Evolutionary conservation across 35 echinoderm and acorn worm species (phyloP), one percentile per base, ranked within the genome.

Genomic region (Holothuria glaberrima): DNA sequence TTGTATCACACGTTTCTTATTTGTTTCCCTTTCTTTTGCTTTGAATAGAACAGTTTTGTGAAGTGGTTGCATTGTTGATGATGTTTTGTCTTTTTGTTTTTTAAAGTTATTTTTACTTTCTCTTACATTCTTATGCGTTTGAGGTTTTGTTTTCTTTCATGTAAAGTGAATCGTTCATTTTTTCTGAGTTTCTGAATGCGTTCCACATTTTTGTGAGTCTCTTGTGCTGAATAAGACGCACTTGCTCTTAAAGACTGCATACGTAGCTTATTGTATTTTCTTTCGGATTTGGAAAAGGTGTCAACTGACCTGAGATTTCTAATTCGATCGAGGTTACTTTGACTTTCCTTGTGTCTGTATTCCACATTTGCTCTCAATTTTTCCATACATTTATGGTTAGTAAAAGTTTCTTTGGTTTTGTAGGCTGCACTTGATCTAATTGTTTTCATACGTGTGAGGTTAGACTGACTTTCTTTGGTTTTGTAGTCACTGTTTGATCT

Each of bases 1-100:
- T 79, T 90, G 7, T 79, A n/a, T 18, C 70, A 90, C 59, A 30
- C 70, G 25, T 75, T 41, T 59, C 6, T n/a, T 25, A 30, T 31
- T 89, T 57, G 12, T 21, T 12, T 41, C 0, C 18, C 16, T 75
- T 75, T 75, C n/a, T 12, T 69, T 0, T 12, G 21, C n/a, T n/a
- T 75, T 75, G 12, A 4, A 64, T 27, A 64, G 19, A 4, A 22
- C 13, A 30, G 1, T 69, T 69, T 25, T 14, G 19, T 9, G 65
- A 0, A 69, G 25, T 26, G 9, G 31, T 9, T 69, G 65, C 65
- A 69, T 69, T 27, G 1, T 69, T 27, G 1, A 25, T 66, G n/a
- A n/a, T n/a, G n/a, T n/a, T 64, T 22, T 27, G 60, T 64, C 12
- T 64, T 64, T 22, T 14, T 27, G 26, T 64, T 64, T 27, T 3